phyloP scores from a whole-genome alignment of 2,888 invertebrate species.

The Chaetogeoica ovagalla region DNA sequence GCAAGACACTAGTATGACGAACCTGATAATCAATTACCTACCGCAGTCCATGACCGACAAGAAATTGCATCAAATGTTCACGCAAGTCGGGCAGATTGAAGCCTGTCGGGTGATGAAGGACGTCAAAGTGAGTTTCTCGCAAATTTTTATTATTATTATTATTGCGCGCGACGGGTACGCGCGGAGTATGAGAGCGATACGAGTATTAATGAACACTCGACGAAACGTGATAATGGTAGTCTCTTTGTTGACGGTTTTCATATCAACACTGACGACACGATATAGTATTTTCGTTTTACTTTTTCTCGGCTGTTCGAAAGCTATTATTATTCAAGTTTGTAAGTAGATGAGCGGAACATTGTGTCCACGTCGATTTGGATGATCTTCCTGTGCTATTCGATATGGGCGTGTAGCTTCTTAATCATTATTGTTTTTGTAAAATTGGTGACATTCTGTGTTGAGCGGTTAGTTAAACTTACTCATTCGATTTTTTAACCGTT shows the following conservation, averaged over 20 bases:
- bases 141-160: neutral
- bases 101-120: slow-evolving; percentile 91
- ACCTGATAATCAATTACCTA: slow-evolving; percentile 93
- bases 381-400: too few relatives aligned
- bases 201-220: neutral
- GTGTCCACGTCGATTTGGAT: too few relatives aligned
- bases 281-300: neutral
- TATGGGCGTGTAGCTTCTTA: too few relatives aligned
- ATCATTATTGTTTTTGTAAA: too few relatives aligned
- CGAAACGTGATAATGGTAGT: neutral
- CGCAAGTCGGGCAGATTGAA: slow-evolving; percentile 84
- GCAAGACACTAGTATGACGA: slow-evolving; percentile 63
- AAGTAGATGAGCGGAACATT: too few relatives aligned
- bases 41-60: slow-evolving; percentile 92
- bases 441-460: too few relatives aligned
- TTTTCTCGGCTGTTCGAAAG: neutral
- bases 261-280: neutral
- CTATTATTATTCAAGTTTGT: too few relatives aligned
- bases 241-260: too few relatives aligned
- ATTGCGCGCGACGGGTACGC: neutral
- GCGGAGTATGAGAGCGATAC: neutral
- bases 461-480: too few relatives aligned
- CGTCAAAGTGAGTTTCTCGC: slow-evolving; percentile 67
- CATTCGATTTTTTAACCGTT: too few relatives aligned
- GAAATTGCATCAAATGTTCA: slow-evolving; percentile 85